These are phyloP conservation scores for Myripristis murdjan DNA, from an alignment of 2,797 vertebrate species.

Conservation along the genomic window DNA sequence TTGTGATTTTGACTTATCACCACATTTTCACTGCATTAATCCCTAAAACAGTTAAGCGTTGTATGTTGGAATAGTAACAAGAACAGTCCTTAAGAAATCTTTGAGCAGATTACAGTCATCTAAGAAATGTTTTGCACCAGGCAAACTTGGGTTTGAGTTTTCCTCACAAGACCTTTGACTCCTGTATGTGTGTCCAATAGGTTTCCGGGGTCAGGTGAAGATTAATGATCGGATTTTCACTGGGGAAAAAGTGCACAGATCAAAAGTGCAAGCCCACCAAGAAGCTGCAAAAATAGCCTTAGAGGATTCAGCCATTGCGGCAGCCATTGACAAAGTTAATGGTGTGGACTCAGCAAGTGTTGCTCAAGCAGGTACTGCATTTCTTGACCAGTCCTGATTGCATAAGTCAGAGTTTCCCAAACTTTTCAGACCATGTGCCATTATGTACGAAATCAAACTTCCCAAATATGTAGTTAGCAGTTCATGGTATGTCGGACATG, in stretches of 20 bases:
- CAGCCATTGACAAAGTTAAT: constrained; percentile 6
- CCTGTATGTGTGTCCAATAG: background rate
- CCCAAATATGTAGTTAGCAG: no score
- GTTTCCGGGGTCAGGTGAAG: constrained; percentile 14
- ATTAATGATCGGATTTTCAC: constrained; percentile 12
- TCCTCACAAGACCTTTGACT: background rate
- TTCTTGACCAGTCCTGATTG: background rate
- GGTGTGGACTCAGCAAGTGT: background rate
- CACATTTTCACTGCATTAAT: background rate
- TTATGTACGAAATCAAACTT: no score
- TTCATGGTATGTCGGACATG: no score
- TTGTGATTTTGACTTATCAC: background rate
- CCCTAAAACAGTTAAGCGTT: background rate
- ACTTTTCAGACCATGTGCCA: no score
- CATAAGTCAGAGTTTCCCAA: no score
- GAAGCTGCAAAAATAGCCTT: constrained; percentile 29
- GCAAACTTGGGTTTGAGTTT: background rate
- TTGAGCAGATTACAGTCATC: background rate
- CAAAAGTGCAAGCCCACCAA: constrained; percentile 12
- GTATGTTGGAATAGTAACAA: background rate
- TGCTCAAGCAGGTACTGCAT: constrained; percentile 12
- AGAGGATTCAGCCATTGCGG: background rate
- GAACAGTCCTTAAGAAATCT: background rate
- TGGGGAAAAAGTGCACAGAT: background rate
- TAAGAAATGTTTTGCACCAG: background rate